Conservation (phyloP, 1,140 invertebrate genomes). For the Mya arenaria region DNA sequence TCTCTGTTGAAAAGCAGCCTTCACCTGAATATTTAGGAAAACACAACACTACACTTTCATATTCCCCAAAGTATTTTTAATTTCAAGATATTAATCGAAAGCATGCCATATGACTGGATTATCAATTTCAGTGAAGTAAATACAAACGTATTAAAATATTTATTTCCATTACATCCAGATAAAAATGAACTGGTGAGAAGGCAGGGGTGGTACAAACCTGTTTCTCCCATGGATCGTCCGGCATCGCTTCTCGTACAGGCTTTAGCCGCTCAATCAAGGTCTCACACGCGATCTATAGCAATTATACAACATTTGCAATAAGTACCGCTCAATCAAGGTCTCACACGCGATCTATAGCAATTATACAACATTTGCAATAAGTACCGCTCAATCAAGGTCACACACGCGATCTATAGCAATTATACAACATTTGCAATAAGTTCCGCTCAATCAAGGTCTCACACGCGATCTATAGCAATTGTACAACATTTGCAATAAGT, state of each 20-base stretch:
- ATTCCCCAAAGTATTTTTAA: not conserved
- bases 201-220: slow-evolving; percentile 86
- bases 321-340: too few species aligned
- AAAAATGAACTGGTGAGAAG: not conserved
- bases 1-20: not conserved
- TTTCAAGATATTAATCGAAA: not conserved
- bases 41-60: not conserved
- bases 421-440: too few species aligned
- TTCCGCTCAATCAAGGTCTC: too few species aligned
- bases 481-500: too few species aligned
- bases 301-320: too few species aligned
- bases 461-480: too few species aligned
- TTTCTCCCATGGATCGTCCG: slow-evolving; percentile 90
- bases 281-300: slow-evolving; percentile 89
- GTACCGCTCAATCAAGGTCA: too few species aligned
- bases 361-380: too few species aligned
- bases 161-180: not conserved
- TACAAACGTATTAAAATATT: not conserved
- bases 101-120: not conserved
- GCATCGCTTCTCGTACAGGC: slow-evolving; percentile 89
- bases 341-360: too few species aligned
- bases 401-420: too few species aligned
- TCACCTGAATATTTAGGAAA: not conserved
- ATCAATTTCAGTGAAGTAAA: not conserved
- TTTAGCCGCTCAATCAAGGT: slow-evolving; percentile 88